Conservation (phyloP, 2,888 invertebrate genomes). For the Seladonia tumulorum region DNA sequence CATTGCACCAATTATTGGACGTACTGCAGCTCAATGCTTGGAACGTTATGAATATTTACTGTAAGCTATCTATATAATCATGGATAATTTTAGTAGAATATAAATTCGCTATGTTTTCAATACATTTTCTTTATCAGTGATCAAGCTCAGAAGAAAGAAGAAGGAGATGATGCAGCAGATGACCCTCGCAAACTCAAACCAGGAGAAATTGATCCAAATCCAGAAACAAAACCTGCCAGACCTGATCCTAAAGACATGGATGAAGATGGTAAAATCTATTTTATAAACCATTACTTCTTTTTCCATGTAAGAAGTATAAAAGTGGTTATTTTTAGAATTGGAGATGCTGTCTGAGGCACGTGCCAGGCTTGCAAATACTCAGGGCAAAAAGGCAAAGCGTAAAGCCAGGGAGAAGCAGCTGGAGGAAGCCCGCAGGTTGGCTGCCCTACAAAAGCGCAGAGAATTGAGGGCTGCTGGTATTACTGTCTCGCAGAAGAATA, state of each 20-base stretch:
- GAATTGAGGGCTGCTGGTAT: conserved; percentile 99
- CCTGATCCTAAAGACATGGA: conserved; percentile 99
- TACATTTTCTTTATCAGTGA: conserved; percentile 87
- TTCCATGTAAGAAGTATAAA: conserved; percentile 12
- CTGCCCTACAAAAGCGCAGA: conserved; percentile 98
- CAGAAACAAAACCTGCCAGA: conserved; percentile 99
- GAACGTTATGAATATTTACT: conserved; percentile 98
- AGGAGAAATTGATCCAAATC: conserved; percentile 99
- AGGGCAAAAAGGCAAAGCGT: conserved; percentile 96
- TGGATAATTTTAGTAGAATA: background rate
- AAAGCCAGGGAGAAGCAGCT: conserved; percentile 99
- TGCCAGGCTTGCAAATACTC: conserved; percentile 99
- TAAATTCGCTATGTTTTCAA: background rate
- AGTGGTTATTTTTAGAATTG: conserved; percentile 88
- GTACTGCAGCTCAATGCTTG: conserved; percentile 99
- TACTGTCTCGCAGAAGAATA: conserved; percentile 88
- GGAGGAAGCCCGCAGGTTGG: conserved; percentile 98
- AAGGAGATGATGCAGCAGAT: conserved; percentile 95
- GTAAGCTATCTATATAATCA: conserved; percentile 86
- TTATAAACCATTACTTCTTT: conserved; percentile 6
- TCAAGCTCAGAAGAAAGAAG: conserved; percentile 98
- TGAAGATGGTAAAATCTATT: conserved; percentile 93
- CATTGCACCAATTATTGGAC: conserved; percentile 99
- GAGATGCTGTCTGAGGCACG: conserved; percentile 99
- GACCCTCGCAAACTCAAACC: conserved; percentile 99